These are phyloP conservation scores for Lomographa bimaculata DNA, from an alignment of 2,888 invertebrate genomes.

Conservation along the genomic window DNA sequence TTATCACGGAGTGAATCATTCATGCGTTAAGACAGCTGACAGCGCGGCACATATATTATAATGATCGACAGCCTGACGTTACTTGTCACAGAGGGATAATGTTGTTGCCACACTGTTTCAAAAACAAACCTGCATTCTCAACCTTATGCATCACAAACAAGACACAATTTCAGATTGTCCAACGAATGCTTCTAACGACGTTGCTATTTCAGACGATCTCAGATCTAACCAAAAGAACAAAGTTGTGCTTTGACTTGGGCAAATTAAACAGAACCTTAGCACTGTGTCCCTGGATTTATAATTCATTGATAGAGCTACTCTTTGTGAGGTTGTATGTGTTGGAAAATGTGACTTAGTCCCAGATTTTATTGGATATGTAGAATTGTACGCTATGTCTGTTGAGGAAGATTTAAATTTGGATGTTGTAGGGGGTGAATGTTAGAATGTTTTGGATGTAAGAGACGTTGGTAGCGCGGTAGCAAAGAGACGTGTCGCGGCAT, in stretches of 20 bases:
- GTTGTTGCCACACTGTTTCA: slow-evolving; percentile 69
- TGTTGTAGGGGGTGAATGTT: slow-evolving; percentile 38
- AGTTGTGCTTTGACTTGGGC: slow-evolving; percentile 54
- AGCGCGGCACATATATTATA: slow-evolving; percentile 81
- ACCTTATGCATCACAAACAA: slow-evolving; percentile 30
- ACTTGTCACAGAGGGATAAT: slow-evolving; percentile 81
- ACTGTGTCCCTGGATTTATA: slow-evolving; percentile 46
- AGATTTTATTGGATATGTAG: slow-evolving; percentile 19
- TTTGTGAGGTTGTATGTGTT: slow-evolving; percentile 59
- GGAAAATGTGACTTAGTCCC: slow-evolving; percentile 61
- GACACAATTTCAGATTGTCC: slow-evolving; percentile 33
- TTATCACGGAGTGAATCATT: slow-evolving; percentile 83
- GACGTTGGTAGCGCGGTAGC: slow-evolving; percentile 72
- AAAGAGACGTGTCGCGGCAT: slow-evolving; percentile 79
- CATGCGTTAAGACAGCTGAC: slow-evolving; percentile 81
- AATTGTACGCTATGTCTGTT: slow-evolving; percentile 27
- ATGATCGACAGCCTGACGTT: slow-evolving; percentile 82
- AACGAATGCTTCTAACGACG: slow-evolving; percentile 39
- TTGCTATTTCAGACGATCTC: slow-evolving; percentile 52
- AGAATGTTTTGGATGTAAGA: slow-evolving; percentile 47
- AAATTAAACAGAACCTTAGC: slow-evolving; percentile 57
- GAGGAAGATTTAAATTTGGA: slow-evolving; percentile 36
- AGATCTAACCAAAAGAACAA: slow-evolving; percentile 77
- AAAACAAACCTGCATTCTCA: slow-evolving; percentile 29
- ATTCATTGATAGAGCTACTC: slow-evolving; percentile 42